A percentile compares a stretch with the other conserved stretches of the same genome.
phyloP scores from a whole-genome alignment of 2,797 vertebrate genomes.

The Tauraco hartlaubi region DNA sequence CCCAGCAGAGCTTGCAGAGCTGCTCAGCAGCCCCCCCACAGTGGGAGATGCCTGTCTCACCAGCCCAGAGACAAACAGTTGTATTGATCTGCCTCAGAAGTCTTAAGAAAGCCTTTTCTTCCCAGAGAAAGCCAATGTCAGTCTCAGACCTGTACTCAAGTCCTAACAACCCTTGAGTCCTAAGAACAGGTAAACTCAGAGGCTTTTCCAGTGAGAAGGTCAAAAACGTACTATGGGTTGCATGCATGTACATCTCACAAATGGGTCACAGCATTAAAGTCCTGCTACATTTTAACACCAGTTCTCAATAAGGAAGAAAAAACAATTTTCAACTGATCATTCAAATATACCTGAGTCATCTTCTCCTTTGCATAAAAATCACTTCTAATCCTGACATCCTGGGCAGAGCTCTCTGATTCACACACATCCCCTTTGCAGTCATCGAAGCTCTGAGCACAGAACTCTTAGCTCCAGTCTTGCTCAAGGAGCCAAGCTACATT shows the following conservation, averaged over 20 bases:
- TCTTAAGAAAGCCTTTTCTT: background rate
- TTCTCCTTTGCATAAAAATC: slow-evolving; percentile 15
- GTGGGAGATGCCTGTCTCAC: background rate
- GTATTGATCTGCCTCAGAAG: background rate
- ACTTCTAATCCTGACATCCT: slow-evolving; percentile 43
- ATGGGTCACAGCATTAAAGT: background rate
- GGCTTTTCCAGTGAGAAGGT: background rate
- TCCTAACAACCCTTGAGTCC: background rate
- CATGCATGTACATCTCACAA: background rate
- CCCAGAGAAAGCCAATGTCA: background rate
- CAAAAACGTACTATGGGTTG: background rate
- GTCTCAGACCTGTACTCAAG: background rate
- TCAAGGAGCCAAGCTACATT: background rate
- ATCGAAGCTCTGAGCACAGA: background rate
- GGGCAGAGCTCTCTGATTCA: slow-evolving; percentile 41
- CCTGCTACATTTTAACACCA: background rate
- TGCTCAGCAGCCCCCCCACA: background rate
- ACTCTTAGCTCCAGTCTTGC: background rate
- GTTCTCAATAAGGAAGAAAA: background rate
- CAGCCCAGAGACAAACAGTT: background rate
- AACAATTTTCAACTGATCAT: slow-evolving; percentile 16
- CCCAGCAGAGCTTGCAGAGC: background rate
- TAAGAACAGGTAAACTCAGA: background rate
- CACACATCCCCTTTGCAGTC: background rate
- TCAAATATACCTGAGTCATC: slow-evolving; percentile 48